Percentiles rank a stretch among this genome's conserved stretches.
Conservation (phyloP, 2,797 vertebrate species). For the Sardinella longiceps region DNA sequence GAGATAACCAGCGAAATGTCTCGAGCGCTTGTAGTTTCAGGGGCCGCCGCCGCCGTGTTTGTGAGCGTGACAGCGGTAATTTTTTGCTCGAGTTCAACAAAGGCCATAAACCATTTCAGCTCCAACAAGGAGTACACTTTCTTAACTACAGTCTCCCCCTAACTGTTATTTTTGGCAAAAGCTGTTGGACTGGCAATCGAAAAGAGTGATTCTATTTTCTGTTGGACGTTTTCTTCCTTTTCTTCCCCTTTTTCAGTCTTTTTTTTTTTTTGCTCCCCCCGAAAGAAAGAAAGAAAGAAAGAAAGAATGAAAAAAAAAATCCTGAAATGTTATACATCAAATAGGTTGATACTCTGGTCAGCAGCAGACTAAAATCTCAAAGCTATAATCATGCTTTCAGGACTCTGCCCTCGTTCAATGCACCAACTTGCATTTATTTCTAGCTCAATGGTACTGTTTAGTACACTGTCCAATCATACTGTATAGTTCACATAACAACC, state of each 20-base stretch:
- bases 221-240: conserved; percentile 48
- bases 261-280: conserved; percentile 41
- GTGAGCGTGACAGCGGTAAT: conserved; percentile 52
- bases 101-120: conserved; percentile 65
- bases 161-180: conserved; percentile 69
- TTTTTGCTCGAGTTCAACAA: conserved; percentile 61
- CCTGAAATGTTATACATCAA: conserved; percentile 67
- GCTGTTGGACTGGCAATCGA: conserved; percentile 57
- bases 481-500: background rate
- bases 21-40: conserved; percentile 45
- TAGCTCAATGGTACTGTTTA: conserved; percentile 65
- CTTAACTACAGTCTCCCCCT: conserved; percentile 63
- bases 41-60: conserved; percentile 45
- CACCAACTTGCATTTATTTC: conserved; percentile 61
- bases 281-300: too few species aligned
- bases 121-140: conserved; percentile 59
- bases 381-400: conserved; percentile 74
- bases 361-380: conserved; percentile 65
- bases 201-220: conserved; percentile 70
- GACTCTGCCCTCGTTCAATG: conserved; percentile 57
- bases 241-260: conserved; percentile 21
- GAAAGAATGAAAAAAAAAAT: too few species aligned
- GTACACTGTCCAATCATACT: conserved; percentile 18
- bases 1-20: conserved; percentile 49
- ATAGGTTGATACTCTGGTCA: conserved; percentile 69